Conservation (phyloP, 1,140 invertebrate species). For the Drosophila tsacasi region DNA sequence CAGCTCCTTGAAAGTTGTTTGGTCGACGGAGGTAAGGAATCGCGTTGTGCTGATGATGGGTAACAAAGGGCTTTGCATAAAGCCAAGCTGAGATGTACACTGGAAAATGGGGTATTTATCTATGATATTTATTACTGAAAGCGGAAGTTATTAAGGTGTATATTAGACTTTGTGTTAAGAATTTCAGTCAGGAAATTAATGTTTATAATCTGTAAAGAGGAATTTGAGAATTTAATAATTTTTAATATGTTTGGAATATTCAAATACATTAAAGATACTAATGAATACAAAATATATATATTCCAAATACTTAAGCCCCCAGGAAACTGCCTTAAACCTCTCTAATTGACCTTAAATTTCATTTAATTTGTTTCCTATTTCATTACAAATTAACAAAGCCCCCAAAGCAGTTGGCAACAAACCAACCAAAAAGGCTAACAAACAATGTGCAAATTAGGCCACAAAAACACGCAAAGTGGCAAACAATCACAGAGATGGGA, state of each 20-base stretch:
- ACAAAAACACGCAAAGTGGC: conserved; percentile 16
- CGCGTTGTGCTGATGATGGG: conserved; percentile 27
- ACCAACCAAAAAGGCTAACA: conserved; percentile 40
- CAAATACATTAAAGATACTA: no score
- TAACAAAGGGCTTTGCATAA: conserved; percentile 41
- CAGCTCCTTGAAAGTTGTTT: conserved; percentile 29
- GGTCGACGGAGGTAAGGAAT: conserved; percentile 15
- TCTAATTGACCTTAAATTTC: conserved; percentile 21
- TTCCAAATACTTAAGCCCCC: not conserved
- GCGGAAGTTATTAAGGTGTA: not conserved
- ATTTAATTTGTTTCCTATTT: conserved; percentile 35
- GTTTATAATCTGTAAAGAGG: no score
- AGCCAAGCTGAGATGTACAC: not conserved
- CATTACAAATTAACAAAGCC: conserved; percentile 45
- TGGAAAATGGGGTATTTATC: not conserved
- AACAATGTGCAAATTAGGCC: conserved; percentile 53
- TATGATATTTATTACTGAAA: not conserved
- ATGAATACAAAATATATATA: no score
- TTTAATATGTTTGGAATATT: no score
- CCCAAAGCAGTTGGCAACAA: conserved; percentile 26
- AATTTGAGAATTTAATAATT: no score
- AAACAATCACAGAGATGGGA: not conserved
- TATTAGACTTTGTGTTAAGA: not conserved
- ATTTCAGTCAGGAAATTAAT: not conserved
- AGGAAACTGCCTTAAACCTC: not conserved